Evolutionary conservation across 2,113 vertebrate genomes (phyloP).

Genomic region (Scopus umbretta): DNA sequence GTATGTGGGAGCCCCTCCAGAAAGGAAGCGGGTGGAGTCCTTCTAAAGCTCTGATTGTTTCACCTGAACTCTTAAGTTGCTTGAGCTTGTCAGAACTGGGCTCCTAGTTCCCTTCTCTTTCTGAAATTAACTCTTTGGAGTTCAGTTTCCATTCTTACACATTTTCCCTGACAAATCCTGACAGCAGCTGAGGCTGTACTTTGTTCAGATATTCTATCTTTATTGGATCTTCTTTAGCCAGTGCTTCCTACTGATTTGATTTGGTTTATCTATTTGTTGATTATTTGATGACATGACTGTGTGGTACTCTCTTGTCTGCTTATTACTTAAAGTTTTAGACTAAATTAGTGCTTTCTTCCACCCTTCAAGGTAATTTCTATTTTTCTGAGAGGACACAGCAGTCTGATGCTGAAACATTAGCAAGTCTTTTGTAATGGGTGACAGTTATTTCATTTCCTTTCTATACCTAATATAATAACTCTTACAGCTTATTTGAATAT

Average conservation of each 20-base stretch:
- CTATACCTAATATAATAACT: not conserved
- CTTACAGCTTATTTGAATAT: conserved; percentile 8
- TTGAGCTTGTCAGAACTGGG: not conserved
- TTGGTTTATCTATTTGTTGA: not conserved
- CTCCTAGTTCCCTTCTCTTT: not conserved
- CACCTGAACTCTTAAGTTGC: not conserved
- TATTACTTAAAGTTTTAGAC: not conserved
- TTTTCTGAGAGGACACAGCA: not conserved
- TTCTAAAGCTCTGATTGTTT: not conserved
- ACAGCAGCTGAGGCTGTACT: not conserved
- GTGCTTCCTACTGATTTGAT: not conserved
- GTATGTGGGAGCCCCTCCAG: not conserved
- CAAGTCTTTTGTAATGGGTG: not conserved
- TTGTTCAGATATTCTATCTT: not conserved
- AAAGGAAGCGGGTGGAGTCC: not conserved
- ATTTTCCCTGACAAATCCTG: not conserved
- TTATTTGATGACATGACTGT: not conserved
- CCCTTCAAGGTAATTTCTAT: not conserved
- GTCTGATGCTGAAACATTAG: not conserved
- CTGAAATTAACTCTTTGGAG: not conserved
- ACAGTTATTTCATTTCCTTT: not conserved
- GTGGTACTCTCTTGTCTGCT: not conserved
- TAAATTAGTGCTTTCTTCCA: not conserved
- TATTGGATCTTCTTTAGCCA: not conserved
- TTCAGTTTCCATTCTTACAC: not conserved